phyloP scores from a whole-genome alignment of 1,140 invertebrate species.

The Homarus americanus region DNA sequence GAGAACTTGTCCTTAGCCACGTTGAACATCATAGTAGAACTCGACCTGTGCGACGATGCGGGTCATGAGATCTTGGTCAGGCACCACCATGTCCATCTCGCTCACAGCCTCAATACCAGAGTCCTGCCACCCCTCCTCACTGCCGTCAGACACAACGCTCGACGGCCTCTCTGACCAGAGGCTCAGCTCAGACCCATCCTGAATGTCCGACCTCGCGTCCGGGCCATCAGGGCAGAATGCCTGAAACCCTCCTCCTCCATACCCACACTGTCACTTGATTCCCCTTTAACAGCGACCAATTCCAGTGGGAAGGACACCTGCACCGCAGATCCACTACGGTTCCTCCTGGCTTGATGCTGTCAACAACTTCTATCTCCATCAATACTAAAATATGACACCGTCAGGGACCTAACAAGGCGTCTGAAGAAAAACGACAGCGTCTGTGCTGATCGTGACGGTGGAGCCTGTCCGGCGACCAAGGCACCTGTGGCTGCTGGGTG shows the following conservation, averaged over 20 bases:
- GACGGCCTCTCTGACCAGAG: slow-evolving; percentile 58
- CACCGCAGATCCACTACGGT: too few relatives aligned
- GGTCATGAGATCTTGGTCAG: slow-evolving; percentile 74
- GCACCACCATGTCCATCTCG: slow-evolving; percentile 75
- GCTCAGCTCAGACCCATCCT: slow-evolving; percentile 39
- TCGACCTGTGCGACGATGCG: slow-evolving; percentile 90
- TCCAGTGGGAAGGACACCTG: slow-evolving; percentile 63
- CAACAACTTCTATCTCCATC: not conserved
- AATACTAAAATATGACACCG: not conserved
- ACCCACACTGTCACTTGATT: slow-evolving; percentile 53
- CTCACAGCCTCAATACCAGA: slow-evolving; percentile 75
- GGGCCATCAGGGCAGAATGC: slow-evolving; percentile 11
- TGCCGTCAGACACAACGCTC: slow-evolving; percentile 70
- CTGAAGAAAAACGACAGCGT: not conserved
- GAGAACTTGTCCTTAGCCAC: slow-evolving; percentile 96
- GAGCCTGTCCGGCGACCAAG: slow-evolving; percentile 18
- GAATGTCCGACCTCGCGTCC: not conserved
- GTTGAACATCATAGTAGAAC: slow-evolving; percentile 95
- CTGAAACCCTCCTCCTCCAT: slow-evolving; percentile 50
- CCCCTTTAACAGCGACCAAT: slow-evolving; percentile 60
- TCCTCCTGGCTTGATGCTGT: not conserved
- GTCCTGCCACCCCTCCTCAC: slow-evolving; percentile 74
- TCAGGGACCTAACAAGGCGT: not conserved
- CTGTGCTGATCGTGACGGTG: not conserved
- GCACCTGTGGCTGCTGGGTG: slow-evolving; percentile 20